phyloP scores from a whole-genome alignment of 2,797 vertebrate species.

The Dicrostonyx torquatus region DNA sequence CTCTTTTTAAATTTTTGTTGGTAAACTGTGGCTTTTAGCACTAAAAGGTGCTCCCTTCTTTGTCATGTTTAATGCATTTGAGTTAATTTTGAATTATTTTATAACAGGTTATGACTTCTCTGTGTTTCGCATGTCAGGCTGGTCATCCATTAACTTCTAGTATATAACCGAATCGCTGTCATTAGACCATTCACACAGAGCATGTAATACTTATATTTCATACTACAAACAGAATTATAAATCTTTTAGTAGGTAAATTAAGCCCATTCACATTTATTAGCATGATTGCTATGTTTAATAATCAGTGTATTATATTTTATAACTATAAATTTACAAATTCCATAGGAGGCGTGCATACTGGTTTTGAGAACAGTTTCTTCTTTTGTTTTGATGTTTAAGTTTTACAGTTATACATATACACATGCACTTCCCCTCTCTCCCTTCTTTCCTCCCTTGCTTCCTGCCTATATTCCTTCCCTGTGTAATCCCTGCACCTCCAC shows the following conservation, averaged over 20 bases:
- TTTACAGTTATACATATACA: neutral
- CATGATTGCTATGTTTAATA: neutral
- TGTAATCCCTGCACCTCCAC: too few relatives aligned
- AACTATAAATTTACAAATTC: slow-evolving; percentile 22
- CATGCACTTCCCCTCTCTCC: neutral
- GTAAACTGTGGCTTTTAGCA: neutral
- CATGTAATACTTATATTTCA: neutral
- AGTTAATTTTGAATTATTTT: neutral
- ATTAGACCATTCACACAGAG: neutral
- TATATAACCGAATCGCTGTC: neutral
- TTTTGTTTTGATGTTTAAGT: neutral
- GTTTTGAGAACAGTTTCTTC: slow-evolving; percentile 1
- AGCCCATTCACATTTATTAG: neutral
- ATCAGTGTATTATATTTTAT: neutral
- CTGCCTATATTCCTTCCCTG: neutral
- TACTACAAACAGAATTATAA: slow-evolving; percentile 5
- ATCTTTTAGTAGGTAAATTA: neutral
- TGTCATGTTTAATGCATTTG: neutral
- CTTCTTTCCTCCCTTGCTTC: neutral
- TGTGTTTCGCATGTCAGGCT: neutral
- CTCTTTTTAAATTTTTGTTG: neutral
- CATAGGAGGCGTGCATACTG: neutral
- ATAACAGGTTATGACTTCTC: neutral
- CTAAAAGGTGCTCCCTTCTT: neutral
- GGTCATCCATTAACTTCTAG: neutral